These are phyloP conservation scores for Pavo muticus DNA, from an alignment of 2,113 vertebrate genomes.

Conservation along the genomic window DNA sequence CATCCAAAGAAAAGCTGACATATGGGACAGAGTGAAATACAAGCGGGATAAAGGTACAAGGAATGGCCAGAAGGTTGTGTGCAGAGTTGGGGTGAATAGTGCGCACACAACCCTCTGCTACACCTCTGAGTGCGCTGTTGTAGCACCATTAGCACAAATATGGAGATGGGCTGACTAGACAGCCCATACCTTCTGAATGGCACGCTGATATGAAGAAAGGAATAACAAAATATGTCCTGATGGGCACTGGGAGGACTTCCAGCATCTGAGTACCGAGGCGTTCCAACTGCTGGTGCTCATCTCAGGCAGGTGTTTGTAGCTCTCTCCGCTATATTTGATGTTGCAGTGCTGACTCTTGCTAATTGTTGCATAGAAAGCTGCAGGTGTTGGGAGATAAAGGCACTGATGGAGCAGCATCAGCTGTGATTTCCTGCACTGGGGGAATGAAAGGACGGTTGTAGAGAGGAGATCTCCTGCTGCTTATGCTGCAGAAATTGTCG, in stretches of 20 bases:
- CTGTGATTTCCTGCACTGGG: neutral
- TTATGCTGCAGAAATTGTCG: neutral
- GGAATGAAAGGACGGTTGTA: neutral
- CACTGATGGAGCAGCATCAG: neutral
- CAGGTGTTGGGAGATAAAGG: neutral
- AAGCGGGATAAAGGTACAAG: neutral
- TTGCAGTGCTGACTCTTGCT: neutral
- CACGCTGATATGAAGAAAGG: neutral
- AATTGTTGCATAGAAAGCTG: neutral
- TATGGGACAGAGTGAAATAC: neutral
- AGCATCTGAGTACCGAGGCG: neutral
- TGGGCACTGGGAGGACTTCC: neutral
- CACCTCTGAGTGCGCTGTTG: fast-evolving
- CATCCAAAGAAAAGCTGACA: neutral
- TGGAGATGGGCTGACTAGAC: too few relatives aligned
- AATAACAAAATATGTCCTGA: neutral
- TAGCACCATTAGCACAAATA: neutral
- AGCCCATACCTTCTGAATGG: fast-evolving
- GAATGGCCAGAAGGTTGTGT: neutral
- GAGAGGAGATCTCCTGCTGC: neutral
- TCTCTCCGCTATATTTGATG: fast-evolving
- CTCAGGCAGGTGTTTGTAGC: neutral
- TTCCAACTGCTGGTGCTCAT: neutral
- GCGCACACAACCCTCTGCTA: fast-evolving
- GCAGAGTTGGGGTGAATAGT: fast-evolving